A percentile compares a stretch with the other conserved stretches of the same genome.
phyloP scores from a whole-genome alignment of 2,888 invertebrate genomes.

The Chrysolina haemoptera region DNA sequence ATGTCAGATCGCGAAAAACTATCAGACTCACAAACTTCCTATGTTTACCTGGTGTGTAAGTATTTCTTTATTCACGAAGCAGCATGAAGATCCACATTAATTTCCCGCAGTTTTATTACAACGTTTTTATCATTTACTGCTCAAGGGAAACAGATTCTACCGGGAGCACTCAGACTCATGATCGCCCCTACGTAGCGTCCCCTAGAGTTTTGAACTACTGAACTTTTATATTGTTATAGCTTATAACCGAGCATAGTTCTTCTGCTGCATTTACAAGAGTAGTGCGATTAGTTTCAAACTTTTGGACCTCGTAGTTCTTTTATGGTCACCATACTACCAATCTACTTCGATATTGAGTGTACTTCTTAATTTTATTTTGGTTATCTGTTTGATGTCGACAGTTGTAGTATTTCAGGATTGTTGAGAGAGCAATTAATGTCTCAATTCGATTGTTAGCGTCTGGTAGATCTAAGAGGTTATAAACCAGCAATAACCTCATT shows the following conservation, averaged over 20 bases:
- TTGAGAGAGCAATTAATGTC: background rate
- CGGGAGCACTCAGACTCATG: constrained; percentile 52
- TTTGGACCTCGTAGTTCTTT: constrained; percentile 31
- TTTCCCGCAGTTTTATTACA: too few relatives aligned
- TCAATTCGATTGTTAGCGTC: background rate
- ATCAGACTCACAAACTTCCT: too few relatives aligned
- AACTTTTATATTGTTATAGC: constrained; percentile 58
- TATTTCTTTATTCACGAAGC: too few relatives aligned
- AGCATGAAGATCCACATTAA: too few relatives aligned
- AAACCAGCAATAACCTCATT: background rate
- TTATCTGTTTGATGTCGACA: background rate
- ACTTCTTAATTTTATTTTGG: background rate
- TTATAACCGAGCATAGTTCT: constrained; percentile 43
- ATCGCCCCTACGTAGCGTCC: constrained; percentile 49
- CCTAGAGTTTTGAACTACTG: constrained; percentile 55
- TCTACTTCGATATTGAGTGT: background rate
- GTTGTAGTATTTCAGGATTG: background rate
- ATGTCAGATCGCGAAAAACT: too few relatives aligned
- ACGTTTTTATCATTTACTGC: constrained; percentile 13
- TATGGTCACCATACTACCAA: constrained; percentile 16
- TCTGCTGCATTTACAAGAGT: constrained; percentile 39
- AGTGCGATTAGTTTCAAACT: constrained; percentile 42
- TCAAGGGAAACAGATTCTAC: constrained; percentile 2
- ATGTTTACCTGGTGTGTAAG: too few relatives aligned
- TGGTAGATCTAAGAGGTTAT: background rate